Conservation (phyloP, 1,140 invertebrate species). For the Listronotus bonariensis region DNA sequence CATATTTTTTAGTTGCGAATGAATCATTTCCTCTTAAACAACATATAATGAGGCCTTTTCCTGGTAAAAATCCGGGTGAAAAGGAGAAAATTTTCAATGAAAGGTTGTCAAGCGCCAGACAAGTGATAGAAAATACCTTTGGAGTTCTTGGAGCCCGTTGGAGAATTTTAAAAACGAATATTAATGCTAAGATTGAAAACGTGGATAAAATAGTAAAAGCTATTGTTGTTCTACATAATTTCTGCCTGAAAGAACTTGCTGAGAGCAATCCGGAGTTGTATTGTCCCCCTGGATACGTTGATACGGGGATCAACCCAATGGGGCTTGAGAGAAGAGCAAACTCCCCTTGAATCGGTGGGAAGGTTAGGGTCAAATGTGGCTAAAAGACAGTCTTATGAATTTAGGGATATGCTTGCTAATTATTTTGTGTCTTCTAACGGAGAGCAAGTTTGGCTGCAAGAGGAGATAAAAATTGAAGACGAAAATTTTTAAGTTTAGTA, state of each 20-base stretch:
- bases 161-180: conserved; percentile 21
- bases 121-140: conserved; percentile 56
- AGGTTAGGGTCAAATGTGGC: too few relatives aligned
- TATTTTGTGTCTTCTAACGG: too few relatives aligned
- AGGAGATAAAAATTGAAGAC: too few relatives aligned
- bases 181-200: conserved; percentile 29
- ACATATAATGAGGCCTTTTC: conserved; percentile 38
- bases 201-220: conserved; percentile 29
- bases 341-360: conserved; percentile 13
- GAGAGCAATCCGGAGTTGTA: conserved; percentile 3
- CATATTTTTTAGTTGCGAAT: conserved; percentile 37
- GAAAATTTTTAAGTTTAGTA: too few relatives aligned
- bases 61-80: conserved; percentile 22
- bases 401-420: too few relatives aligned
- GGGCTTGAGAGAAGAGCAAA: conserved; percentile 13
- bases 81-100: conserved; percentile 36
- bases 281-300: conserved; percentile 19
- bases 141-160: conserved; percentile 50
- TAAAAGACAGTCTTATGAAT: too few relatives aligned
- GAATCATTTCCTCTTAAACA: conserved; percentile 39
- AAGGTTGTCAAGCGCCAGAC: conserved; percentile 44
- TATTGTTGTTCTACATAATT: conserved; percentile 28
- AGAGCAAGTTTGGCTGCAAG: too few relatives aligned
- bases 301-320: conserved; percentile 8
- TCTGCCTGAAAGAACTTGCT: conserved; percentile 8